Conservation (phyloP, 1,140 invertebrate genomes). For the Drosophila tristis region DNA sequence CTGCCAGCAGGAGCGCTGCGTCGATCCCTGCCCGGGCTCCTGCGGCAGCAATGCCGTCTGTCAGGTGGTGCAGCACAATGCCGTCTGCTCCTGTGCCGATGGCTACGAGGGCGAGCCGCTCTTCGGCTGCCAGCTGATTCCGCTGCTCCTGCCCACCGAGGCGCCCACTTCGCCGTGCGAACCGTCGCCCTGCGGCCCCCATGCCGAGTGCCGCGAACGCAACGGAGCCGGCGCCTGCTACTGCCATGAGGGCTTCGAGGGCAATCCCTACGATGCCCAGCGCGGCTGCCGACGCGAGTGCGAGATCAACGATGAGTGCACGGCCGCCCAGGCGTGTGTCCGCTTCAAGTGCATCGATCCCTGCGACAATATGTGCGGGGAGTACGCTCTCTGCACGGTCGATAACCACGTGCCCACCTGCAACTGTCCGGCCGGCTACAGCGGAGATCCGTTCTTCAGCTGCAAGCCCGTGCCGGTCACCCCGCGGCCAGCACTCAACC, state of each 20-base stretch:
- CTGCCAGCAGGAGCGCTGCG: conserved; percentile 89
- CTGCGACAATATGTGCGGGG: conserved; percentile 90
- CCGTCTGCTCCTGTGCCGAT: conserved; percentile 89
- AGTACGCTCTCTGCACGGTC: conserved; percentile 90
- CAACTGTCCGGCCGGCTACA: conserved; percentile 89
- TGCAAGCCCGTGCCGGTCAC: conserved; percentile 87
- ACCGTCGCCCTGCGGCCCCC: conserved; percentile 89
- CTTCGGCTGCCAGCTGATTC: conserved; percentile 85
- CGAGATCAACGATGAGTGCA: conserved; percentile 90
- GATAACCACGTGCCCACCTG: conserved; percentile 91
- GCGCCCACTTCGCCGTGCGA: conserved; percentile 87
- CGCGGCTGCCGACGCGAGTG: conserved; percentile 91
- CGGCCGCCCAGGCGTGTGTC: conserved; percentile 88
- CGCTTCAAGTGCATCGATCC: conserved; percentile 91
- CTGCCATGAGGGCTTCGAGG: conserved; percentile 89
- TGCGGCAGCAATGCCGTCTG: conserved; percentile 84
- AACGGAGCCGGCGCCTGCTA: conserved; percentile 88
- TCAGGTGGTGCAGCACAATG: conserved; percentile 89
- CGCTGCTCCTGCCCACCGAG: conserved; percentile 83
- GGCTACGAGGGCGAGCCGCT: conserved; percentile 92
- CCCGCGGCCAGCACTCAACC: conserved; percentile 80
- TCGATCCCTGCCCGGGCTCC: conserved; percentile 83
- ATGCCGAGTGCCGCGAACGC: conserved; percentile 88
- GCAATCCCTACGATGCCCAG: conserved; percentile 87
- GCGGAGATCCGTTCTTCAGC: conserved; percentile 92